Base-by-base conservation (phyloP, 2,888 invertebrate species). In the Horisme vitalbata region DNA sequence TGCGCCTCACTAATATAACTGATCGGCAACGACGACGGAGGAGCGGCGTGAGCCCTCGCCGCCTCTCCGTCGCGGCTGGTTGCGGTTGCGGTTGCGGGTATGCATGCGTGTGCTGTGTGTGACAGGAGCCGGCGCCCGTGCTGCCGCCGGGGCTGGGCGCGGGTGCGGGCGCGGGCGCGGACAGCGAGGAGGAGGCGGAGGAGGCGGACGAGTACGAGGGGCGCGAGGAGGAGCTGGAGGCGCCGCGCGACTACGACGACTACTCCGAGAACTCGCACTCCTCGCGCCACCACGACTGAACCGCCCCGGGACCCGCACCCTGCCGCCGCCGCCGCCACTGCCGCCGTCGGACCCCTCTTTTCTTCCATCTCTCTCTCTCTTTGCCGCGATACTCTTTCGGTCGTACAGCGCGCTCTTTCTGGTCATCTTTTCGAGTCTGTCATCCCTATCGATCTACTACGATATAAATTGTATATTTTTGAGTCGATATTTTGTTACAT, bases 261-360 rank as follows among this genome's bases (percentile, higher is more conserved):
- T 87, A 88, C 78, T 71, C 71, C 32, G 86, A 87, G 74, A 84
- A 87, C 76, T 74, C 83, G 63, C 81, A 82, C 63, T 74, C 67
- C 62, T 61, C 79, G 55, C 73, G 59, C 44, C 79, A 68, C 62
- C 80, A 68, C 66, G 83, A 84, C 81, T 84, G 77, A 80, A 55
- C 45, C 4, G 48, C 11, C 10, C 20, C 33, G 43, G 5, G n/a
- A n/a, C n/a, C n/a, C n/a, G n/a, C n/a, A n/a, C n/a, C n/a, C 23
- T n/a, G 33, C 6, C 21, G 1, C 12, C 11, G 32, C 21, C 6
- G 21, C 10, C 24, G 5, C 27, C 30, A 12, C 24, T 14, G 12
- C 34, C n/a, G n/a, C 10, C 18, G 13, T 12, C 27, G 13, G 9
- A 8, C 1, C 20, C 24, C 18, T 10, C 21, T 5, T 11, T 18